Evolutionary conservation across 2,797 vertebrate genomes (phyloP), one percentile per base, ranked within the genome.

Genomic region (Corythornis leucogaster): DNA sequence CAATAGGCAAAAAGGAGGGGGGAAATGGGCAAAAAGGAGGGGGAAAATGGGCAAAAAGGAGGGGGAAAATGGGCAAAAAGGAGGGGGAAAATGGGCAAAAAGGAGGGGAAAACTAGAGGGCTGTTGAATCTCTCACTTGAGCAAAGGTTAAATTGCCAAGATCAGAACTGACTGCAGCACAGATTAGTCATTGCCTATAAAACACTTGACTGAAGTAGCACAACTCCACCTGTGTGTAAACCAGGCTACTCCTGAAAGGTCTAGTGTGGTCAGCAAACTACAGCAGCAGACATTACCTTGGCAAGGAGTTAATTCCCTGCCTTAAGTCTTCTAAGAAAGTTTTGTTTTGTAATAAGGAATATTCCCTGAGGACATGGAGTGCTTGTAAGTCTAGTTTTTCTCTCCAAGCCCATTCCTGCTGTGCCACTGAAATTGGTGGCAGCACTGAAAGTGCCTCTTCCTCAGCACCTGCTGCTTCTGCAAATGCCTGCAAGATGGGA

Each of bases 341-440:
- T 50, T 25, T 69, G 20, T 57, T 87, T 70, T 67, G 15, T 55
- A 94, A 53, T 74, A 64, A 84, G 28, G 61, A 90, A 74, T 68
- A 67, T 43, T 80, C 6, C 18, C 26, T 28, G 26, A 90, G 90
- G 88, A 67, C 22, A 31, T 26, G 11, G n/a, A 81, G 38, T 4
- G 6, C 45, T 79, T 88, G 2, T 33, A 76, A 45, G 22, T 70
- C 51, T 88, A 71, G 57, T 15, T 86, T 68, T 59, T 33, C 67
- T 73, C 75, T 70, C 84, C 73, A 94, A 93, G 55, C 73, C 38
- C 31, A 12, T 31, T 80, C 92, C 80, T 84, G 64, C 93, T 88
- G 88, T 77, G 86, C 61, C 64, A 64, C 63, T 42, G 71, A 82
- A 95, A 92, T 80, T 54, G 71, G 86, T 85, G 81, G 50, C 86